Conservation (phyloP, 2,797 vertebrate species). For the Micropoecilia bifurca region DNA sequence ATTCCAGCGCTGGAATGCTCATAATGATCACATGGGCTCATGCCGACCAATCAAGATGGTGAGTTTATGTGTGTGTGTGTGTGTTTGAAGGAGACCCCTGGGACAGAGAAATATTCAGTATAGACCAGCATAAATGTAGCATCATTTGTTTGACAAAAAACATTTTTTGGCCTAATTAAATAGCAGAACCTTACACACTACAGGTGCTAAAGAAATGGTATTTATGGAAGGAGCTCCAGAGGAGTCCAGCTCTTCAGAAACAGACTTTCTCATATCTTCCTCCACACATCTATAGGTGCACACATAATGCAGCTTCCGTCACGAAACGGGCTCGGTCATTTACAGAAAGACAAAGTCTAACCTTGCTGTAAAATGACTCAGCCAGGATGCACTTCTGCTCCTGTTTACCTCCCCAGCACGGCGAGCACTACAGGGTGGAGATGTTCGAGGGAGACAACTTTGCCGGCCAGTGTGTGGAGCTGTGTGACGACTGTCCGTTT, state of each 20-base stretch:
- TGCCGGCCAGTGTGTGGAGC: constrained; percentile 84
- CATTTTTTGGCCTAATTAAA: neutral
- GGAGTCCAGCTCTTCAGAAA: constrained; percentile 3
- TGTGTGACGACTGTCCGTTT: constrained; percentile 87
- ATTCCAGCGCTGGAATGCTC: constrained; percentile 91
- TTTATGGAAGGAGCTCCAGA: constrained; percentile 1
- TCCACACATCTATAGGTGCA: constrained; percentile 22
- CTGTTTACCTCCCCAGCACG: constrained; percentile 77
- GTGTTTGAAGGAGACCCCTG: constrained; percentile 22
- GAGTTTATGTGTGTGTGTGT: constrained; percentile 31
- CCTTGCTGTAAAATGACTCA: constrained; percentile 46
- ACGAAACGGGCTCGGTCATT: constrained; percentile 27
- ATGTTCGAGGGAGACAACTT: constrained; percentile 87
- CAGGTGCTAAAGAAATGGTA: neutral
- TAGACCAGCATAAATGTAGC: constrained; percentile 9
- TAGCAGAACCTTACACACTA: neutral
- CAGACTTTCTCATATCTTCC: constrained; percentile 5
- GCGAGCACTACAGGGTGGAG: constrained; percentile 87
- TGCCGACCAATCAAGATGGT: constrained; percentile 89
- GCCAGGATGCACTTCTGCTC: constrained; percentile 15
- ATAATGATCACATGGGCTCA: constrained; percentile 93
- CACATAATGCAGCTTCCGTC: neutral
- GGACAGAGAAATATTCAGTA: constrained; percentile 47
- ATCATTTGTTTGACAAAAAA: constrained; percentile 11
- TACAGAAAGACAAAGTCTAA: constrained; percentile 19